phyloP scores from a whole-genome alignment of 2,888 invertebrate species.

The Aporophyla lueneburgensis region DNA sequence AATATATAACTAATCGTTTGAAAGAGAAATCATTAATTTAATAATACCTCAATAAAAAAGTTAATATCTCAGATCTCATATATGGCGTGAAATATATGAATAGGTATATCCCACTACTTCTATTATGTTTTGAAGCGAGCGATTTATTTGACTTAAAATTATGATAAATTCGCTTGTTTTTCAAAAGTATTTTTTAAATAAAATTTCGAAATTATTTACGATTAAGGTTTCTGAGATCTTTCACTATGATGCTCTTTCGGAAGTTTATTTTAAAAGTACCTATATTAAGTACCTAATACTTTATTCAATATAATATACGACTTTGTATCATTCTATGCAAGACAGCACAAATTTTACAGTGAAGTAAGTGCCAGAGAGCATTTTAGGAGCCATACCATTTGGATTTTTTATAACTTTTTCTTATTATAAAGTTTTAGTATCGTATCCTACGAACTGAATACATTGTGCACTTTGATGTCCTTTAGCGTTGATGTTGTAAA shows the following conservation, averaged over 20 bases:
- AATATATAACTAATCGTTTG: neutral
- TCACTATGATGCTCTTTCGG: neutral
- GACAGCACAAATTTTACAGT: constrained; percentile 4
- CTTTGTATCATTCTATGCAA: constrained; percentile 22
- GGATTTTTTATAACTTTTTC: constrained; percentile 24
- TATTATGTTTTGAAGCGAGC: neutral
- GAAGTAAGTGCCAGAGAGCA: neutral
- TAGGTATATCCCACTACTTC: neutral
- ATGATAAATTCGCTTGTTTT: neutral
- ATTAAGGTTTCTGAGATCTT: neutral
- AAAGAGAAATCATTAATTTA: neutral
- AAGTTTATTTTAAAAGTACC: neutral
- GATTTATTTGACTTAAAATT: neutral
- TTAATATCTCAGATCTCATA: neutral
- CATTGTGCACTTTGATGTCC: neutral
- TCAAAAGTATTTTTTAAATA: neutral
- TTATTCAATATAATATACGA: neutral
- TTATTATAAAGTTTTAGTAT: constrained; percentile 15
- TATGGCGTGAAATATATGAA: neutral
- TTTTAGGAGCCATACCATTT: constrained; percentile 40
- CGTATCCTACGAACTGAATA: constrained; percentile 7
- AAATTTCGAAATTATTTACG: neutral
- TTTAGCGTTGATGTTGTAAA: neutral
- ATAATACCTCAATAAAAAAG: neutral
- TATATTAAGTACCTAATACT: neutral